Evolutionary conservation across 2,797 vertebrate genomes (phyloP).

Genomic region (Ceryle rudis): DNA sequence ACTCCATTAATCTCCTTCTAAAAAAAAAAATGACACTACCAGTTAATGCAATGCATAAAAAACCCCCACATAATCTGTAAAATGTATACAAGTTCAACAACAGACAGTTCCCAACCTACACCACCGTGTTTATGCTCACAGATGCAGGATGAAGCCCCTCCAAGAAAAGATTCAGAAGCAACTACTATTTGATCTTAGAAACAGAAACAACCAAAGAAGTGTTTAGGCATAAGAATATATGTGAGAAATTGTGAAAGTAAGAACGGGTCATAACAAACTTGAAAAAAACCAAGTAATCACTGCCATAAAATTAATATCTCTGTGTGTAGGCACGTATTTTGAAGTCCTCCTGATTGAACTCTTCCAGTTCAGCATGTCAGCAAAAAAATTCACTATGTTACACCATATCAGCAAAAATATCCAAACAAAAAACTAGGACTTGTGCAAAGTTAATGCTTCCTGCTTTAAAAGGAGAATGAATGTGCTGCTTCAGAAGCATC

Average conservation of each 20-base stretch:
- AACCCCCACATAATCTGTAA: neutral
- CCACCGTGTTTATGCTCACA: neutral
- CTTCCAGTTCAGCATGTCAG: neutral
- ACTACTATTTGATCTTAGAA: neutral
- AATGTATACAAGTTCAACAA: too few species aligned
- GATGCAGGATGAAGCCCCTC: neutral
- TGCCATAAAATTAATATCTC: neutral
- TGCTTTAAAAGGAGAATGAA: neutral
- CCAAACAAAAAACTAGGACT: neutral
- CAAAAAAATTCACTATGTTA: neutral
- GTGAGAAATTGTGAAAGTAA: neutral
- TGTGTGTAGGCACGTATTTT: accelerated
- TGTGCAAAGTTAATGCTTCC: neutral
- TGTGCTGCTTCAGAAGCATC: neutral
- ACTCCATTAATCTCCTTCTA: neutral
- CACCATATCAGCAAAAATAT: neutral
- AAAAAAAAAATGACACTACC: neutral
- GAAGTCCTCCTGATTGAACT: neutral
- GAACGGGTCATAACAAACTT: neutral
- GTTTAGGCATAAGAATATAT: neutral
- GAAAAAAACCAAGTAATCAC: neutral
- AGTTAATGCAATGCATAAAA: neutral
- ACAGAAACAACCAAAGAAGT: neutral
- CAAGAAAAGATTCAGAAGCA: neutral
- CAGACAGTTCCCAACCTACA: neutral